Percentiles rank a stretch among this genome's conserved stretches.
These are phyloP conservation scores for Plecturocebus donacophilus DNA, from an alignment of 2,113 vertebrate genomes.

Conservation along the genomic window DNA sequence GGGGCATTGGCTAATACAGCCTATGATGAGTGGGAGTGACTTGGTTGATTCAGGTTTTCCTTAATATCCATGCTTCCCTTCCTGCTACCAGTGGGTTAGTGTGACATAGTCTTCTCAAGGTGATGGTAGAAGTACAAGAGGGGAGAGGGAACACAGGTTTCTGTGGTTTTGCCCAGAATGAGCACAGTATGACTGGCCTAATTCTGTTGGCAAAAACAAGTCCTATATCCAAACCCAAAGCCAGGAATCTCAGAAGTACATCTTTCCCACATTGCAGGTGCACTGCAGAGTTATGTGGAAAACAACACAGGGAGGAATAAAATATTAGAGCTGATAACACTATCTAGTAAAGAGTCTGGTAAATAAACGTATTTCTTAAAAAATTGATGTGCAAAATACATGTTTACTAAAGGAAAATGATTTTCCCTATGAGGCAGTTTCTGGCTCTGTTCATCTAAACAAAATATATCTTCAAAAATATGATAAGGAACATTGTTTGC, in stretches of 20 bases:
- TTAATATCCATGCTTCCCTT: background rate
- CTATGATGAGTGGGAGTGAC: background rate
- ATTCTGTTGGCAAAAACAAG: background rate
- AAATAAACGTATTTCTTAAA: background rate
- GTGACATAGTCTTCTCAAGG: background rate
- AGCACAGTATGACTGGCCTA: background rate
- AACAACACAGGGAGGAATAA: background rate
- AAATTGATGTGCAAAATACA: background rate
- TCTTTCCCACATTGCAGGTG: background rate
- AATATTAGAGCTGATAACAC: background rate
- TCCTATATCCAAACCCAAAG: background rate
- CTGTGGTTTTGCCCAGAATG: background rate
- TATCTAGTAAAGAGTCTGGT: background rate
- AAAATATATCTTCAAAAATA: background rate
- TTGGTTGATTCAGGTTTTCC: background rate
- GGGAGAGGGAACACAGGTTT: background rate
- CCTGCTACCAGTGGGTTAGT: background rate
- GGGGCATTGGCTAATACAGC: background rate
- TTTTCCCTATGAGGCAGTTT: background rate
- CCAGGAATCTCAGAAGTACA: background rate
- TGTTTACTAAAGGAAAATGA: background rate
- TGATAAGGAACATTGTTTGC: background rate
- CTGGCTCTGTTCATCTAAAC: background rate
- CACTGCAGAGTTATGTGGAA: background rate
- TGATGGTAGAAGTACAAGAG: background rate